Conservation (phyloP, 2,113 vertebrate species). For the Saimiri boliviensis region DNA sequence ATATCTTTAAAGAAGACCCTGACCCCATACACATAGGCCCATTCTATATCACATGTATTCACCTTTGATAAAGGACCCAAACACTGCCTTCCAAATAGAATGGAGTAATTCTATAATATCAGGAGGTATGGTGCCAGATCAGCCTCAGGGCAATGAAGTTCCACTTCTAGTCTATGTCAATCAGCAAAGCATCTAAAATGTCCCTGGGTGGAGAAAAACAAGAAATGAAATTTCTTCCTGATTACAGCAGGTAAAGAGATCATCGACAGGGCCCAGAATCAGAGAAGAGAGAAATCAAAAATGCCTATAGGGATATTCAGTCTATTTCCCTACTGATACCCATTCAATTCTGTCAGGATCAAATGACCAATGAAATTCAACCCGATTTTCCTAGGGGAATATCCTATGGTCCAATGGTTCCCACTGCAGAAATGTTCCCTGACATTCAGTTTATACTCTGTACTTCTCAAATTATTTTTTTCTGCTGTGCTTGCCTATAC, state of each 20-base stretch:
- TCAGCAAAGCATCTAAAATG: background rate
- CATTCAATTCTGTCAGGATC: conserved; percentile 3
- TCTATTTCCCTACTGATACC: conserved; percentile 1
- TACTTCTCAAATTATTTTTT: background rate
- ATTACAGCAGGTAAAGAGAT: conserved; percentile 28
- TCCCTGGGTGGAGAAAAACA: background rate
- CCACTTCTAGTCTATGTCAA: background rate
- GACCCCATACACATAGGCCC: background rate
- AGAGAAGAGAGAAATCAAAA: conserved; percentile 22
- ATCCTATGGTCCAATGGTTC: background rate
- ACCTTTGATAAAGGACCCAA: background rate
- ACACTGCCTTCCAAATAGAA: background rate
- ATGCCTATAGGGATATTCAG: background rate
- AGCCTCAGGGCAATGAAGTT: background rate
- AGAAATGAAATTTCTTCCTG: conserved; percentile 33
- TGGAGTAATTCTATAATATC: background rate
- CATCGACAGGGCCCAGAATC: background rate
- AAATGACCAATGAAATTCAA: conserved; percentile 8
- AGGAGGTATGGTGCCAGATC: background rate
- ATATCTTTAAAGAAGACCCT: background rate
- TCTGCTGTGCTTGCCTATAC: background rate
- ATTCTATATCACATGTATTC: background rate
- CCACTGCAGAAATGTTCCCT: background rate
- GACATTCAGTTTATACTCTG: background rate
- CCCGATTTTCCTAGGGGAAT: background rate